Percentiles rank a stretch among this genome's conserved stretches.
phyloP scores from a whole-genome alignment of 2,888 invertebrate genomes.

The Argyra leucocephala region DNA sequence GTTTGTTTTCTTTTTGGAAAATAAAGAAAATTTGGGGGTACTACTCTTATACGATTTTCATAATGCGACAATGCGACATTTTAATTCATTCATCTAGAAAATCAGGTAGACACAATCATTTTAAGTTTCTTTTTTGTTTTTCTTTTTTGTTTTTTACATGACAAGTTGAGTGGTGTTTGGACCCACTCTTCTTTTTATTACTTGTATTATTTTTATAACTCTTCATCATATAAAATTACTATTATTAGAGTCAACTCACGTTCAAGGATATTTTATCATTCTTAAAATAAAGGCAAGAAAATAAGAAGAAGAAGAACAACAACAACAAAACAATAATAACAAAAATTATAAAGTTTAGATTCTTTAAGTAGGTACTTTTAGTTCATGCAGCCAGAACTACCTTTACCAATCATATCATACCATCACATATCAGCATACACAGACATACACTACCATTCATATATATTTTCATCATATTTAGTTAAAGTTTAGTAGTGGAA shows the following conservation, averaged over 20 bases:
- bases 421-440: background rate
- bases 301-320: background rate
- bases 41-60: background rate
- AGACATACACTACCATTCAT: background rate
- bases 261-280: slow-evolving; percentile 3
- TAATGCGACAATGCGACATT: slow-evolving; percentile 6
- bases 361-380: background rate
- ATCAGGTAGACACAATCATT: slow-evolving; percentile 6
- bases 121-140: background rate
- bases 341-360: background rate
- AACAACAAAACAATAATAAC: background rate
- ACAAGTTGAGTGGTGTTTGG: no score
- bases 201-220: background rate
- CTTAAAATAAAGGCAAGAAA: background rate
- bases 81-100: slow-evolving; percentile 1
- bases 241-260: background rate
- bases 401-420: background rate
- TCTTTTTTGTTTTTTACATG: background rate
- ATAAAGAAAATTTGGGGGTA: background rate
- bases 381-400: background rate
- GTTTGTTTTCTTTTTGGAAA: no score
- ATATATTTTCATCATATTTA: no score
- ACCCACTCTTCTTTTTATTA: no score
- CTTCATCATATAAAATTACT: background rate
- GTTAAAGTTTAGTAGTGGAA: no score